Evolutionary conservation across 2,888 invertebrate species (phyloP), one percentile per base, ranked within the genome.

Genomic region (Oegoconia quadripuncta): DNA sequence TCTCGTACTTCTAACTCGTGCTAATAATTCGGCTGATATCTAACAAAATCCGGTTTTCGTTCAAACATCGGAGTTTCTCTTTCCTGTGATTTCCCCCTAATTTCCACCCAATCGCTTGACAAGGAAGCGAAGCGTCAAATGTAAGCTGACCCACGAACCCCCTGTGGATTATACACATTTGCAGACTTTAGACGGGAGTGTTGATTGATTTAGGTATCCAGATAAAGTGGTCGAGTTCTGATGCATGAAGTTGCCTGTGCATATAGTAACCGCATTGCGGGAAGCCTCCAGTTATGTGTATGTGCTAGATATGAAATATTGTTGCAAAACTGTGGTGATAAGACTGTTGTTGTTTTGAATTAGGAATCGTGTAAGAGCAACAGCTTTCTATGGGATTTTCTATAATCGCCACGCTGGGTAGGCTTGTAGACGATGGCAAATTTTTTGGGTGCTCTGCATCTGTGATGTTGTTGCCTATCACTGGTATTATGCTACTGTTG

Each of bases 211-310:
- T 28, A 51, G 41, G 43, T 46, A 43, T 43, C 69, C 50, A 55
- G 44, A 25, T 50, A 44, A 33, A 42, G 14, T 55, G 52, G 58
- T 31, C 44, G 29, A 27, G 31, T 39, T 41, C 39, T 46, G 51
- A 53, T 53, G 51, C 60, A 59, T 56, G 59, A 49, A 58, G 46
- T 49, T 46, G 44, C 46, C 42, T 37, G 51, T 49, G 50, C 48
- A 56, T 54, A 58, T 52, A 46, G 50, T 46, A 52, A 59, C 65
- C 64, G 61, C 65, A 66, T 47, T 65, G 65, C 64, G 64, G 65
- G 43, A 44, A 41, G 38, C 44, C 42, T 45, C 38, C 35, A 53
- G 47, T 50, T 50, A 55, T 46, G 37, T 41, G 39, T 47, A 40
- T 48, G 41, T 44, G 51, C 49, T 55, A 47, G 45, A 47, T 56